Conservation (phyloP, 2,888 invertebrate species). For the Trypoxylon attenuatum region DNA sequence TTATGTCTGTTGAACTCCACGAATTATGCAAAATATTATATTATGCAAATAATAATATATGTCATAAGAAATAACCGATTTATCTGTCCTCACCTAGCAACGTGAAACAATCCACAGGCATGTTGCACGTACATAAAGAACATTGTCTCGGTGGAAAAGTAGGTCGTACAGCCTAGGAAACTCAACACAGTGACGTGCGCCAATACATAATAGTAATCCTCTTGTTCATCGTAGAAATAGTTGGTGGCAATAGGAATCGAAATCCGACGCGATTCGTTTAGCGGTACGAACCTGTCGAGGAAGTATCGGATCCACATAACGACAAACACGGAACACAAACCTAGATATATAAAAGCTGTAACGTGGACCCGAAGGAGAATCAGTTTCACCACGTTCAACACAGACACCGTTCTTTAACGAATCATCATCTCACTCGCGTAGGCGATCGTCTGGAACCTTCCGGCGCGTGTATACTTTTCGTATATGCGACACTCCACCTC, state of each 20-base stretch:
- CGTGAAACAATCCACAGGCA: not conserved
- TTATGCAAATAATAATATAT: too few species aligned
- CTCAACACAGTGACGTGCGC: not conserved
- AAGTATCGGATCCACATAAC: too few species aligned
- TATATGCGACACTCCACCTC: not conserved
- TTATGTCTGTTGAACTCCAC: too few species aligned
- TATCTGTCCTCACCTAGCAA: not conserved
- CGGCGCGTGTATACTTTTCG: not conserved
- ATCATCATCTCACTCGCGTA: not conserved
- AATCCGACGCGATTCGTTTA: not conserved
- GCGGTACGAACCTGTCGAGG: not conserved
- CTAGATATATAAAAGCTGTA: too few species aligned
- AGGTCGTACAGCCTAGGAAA: not conserved
- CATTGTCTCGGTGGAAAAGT: not conserved
- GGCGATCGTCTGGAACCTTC: not conserved
- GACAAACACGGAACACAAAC: too few species aligned
- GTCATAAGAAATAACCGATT: too few species aligned
- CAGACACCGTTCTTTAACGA: too few species aligned
- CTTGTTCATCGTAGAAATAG: not conserved
- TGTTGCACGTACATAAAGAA: not conserved
- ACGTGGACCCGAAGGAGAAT: too few species aligned
- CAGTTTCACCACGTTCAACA: too few species aligned
- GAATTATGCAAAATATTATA: too few species aligned
- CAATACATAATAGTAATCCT: not conserved
- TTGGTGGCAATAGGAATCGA: not conserved